Evolutionary conservation across 2,113 vertebrate genomes (phyloP).

Genomic region (Strigops habroptila): DNA sequence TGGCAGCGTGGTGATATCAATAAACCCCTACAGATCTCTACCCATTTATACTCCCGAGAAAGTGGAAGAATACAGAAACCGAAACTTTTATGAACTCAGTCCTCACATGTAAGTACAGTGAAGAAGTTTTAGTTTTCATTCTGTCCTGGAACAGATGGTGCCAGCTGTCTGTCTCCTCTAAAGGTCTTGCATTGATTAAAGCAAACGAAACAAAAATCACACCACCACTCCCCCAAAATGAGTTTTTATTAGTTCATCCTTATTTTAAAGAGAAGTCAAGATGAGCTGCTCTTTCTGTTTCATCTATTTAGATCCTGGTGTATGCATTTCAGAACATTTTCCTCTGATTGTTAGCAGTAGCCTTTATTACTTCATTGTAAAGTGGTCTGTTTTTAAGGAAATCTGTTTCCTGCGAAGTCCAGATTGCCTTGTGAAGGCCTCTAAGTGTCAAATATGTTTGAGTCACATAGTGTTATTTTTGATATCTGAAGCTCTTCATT

Average conservation of each 20-base stretch:
- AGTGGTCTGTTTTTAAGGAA: background rate
- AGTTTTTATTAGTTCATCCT: slow-evolving; percentile 20
- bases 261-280: slow-evolving; percentile 17
- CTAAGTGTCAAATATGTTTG: background rate
- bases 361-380: background rate
- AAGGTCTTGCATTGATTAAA: background rate
- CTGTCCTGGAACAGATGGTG: slow-evolving; percentile 35
- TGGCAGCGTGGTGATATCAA: slow-evolving; percentile 96
- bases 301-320: background rate
- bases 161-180: slow-evolving; percentile 61
- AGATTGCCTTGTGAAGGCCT: background rate
- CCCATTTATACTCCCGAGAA: slow-evolving; percentile 95
- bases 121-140: slow-evolving; percentile 12
- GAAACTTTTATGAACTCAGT: slow-evolving; percentile 98
- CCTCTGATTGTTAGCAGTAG: background rate
- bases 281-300: background rate
- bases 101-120: slow-evolving; percentile 93
- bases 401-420: background rate
- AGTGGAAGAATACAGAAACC: slow-evolving; percentile 98
- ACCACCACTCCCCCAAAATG: background rate
- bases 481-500: background rate
- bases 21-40: slow-evolving; percentile 92
- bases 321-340: background rate
- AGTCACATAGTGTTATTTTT: background rate
- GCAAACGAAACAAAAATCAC: background rate